Conservation (phyloP, 2,113 vertebrate species). For the Coregonus clupeaformis region DNA sequence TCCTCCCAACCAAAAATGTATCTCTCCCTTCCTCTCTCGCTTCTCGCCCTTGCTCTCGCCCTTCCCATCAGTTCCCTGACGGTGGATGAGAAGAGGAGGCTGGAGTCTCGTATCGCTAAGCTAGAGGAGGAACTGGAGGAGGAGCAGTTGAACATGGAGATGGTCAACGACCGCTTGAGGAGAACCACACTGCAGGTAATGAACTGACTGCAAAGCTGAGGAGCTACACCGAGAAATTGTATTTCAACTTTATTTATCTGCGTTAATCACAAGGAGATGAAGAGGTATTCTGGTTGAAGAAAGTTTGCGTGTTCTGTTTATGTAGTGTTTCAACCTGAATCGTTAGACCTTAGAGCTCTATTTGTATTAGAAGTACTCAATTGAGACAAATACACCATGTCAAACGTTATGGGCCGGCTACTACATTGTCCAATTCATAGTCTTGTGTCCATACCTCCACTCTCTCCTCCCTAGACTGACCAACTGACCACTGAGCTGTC, state of each 20-base stretch:
- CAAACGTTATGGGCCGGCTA: background rate
- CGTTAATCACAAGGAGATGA: background rate
- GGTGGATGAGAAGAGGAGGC: conserved; percentile 85
- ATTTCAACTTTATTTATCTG: background rate
- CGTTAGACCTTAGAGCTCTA: background rate
- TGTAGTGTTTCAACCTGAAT: background rate
- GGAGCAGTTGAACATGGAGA: conserved; percentile 87
- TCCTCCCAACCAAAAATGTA: background rate
- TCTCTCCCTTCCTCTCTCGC: background rate
- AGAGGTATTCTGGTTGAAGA: background rate
- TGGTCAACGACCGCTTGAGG: conserved; percentile 83
- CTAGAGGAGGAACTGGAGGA: conserved; percentile 96
- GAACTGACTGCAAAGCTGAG: background rate
- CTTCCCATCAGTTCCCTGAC: conserved; percentile 54
- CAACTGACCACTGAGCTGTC: conserved; percentile 86
- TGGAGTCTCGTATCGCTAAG: conserved; percentile 89
- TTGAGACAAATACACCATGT: background rate
- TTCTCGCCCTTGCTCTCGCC: background rate
- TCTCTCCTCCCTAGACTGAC: conserved; percentile 74
- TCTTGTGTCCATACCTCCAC: background rate
- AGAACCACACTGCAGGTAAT: conserved; percentile 67
- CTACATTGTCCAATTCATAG: background rate
- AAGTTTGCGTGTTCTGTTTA: background rate
- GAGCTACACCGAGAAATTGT: background rate
- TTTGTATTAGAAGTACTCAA: background rate